phyloP scores from a whole-genome alignment of 1,140 invertebrate species.

The Heliconius melpomene region DNA sequence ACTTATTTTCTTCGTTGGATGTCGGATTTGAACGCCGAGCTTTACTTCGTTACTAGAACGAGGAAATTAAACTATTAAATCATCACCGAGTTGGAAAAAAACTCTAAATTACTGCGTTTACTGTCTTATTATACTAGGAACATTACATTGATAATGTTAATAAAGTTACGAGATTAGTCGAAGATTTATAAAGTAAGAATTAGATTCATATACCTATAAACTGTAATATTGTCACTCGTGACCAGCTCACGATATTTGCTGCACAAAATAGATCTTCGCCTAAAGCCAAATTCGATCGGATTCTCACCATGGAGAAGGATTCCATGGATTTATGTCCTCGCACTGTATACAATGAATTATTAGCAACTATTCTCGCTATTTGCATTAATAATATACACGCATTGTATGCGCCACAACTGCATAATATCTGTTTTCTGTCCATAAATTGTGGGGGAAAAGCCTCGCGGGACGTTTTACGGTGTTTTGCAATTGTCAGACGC shows the following conservation, averaged over 20 bases:
- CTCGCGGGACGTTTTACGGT: conserved; percentile 55
- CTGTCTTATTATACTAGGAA: no score
- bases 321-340: conserved; percentile 9
- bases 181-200: no score
- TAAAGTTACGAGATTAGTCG: no score
- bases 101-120: no score
- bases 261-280: conserved; percentile 54
- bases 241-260: conserved; percentile 51
- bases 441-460: conserved; percentile 39
- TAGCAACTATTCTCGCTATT: conserved; percentile 17
- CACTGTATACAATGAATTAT: conserved; percentile 21
- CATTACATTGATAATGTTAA: no score
- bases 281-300: conserved; percentile 42
- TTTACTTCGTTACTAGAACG: no score
- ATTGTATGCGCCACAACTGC: conserved; percentile 39
- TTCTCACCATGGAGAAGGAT: not conserved
- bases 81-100: no score
- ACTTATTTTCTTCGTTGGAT: no score
- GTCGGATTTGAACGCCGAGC: no score
- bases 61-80: no score
- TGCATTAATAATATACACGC: conserved; percentile 25
- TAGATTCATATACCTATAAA: conserved; percentile 13
- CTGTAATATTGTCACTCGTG: conserved; percentile 48
- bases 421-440: conserved; percentile 16
- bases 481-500: conserved; percentile 50